Evolutionary conservation across 2,888 invertebrate genomes (phyloP).

Genomic region (Trisateles emortualis): DNA sequence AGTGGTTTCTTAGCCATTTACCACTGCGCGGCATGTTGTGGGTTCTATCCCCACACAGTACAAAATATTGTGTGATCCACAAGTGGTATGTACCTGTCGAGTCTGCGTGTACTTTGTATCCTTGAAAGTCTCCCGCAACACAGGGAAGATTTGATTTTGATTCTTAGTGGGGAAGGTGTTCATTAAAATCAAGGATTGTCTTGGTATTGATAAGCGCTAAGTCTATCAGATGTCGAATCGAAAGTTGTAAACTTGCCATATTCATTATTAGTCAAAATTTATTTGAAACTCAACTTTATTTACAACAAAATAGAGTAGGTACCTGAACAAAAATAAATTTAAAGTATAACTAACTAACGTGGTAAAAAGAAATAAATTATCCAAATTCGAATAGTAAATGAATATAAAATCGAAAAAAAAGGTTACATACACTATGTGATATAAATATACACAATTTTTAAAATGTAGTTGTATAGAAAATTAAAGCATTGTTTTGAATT

Average conservation of each 20-base stretch:
- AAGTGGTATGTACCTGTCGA: too few species aligned
- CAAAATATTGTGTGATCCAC: too few species aligned
- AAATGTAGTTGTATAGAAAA: constrained; percentile 72
- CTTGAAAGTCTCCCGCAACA: too few species aligned
- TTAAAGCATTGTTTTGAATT: constrained; percentile 70
- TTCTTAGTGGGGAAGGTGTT: too few species aligned
- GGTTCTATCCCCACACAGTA: too few species aligned
- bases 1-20: too few species aligned
- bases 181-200: too few species aligned
- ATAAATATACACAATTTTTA: constrained; percentile 83
- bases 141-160: too few species aligned
- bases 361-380: constrained; percentile 31
- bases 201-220: not conserved
- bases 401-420: constrained; percentile 52
- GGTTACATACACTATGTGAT: constrained; percentile 77
- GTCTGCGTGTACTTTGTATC: too few species aligned
- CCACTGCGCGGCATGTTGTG: too few species aligned
- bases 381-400: constrained; percentile 43
- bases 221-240: constrained; percentile 15
- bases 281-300: constrained; percentile 6
- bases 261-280: constrained; percentile 2
- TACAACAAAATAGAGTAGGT: constrained; percentile 30
- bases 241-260: constrained; percentile 13
- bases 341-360: constrained; percentile 30
- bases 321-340: constrained; percentile 36